Evolutionary conservation across 1,140 invertebrate genomes (phyloP), one percentile per base, ranked within the genome.

Genomic region (Hylyphantes graminicola): DNA sequence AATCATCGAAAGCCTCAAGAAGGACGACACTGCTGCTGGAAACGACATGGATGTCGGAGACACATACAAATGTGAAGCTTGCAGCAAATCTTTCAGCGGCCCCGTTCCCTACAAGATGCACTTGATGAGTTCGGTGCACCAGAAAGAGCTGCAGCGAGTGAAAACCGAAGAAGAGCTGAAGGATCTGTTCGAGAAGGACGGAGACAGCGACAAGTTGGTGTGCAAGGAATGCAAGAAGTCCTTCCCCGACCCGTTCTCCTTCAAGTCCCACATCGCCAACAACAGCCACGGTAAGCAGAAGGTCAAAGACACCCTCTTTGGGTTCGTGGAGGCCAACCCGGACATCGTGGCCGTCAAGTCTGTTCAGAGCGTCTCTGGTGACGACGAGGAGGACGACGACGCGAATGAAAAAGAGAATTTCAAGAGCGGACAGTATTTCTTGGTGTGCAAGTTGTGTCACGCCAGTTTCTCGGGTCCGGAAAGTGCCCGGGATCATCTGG

Each of bases 381-480:
- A 80, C n/a, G n/a, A n/a, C 2, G 77, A 68, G 0, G 50, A 55
- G 12, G 77, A 80, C 17, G 53, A 57, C 7, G 48, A 57, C 7
- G 13, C 21, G 0, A 48, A 74, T 57, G 35, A 35, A 35, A 35
- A 35, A 35, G 35, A 35, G 5, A 13, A 48, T 7, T 68, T 57
- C 10, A 21, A 57, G 21, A 48, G 54, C 15, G 77, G 67, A 6
- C n/a, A 0, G 15, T 80, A 57, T 15, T 59, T 80, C n/a, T 59
- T 80, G 53, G 77, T 80, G 4, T 80, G 77, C 13, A 80, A 80
- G 19, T 7, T 80, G 2, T 80, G 77, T 9, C 51, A 80, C 2
- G 9, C 9, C 4, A 70, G 64, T 21, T 70, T 80, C 10, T 50
- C 63, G 7, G 77, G 77, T 8, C 63, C 61, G 9, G 51, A 67